A percentile compares a stretch with the other conserved stretches of the same genome.
Evolutionary conservation across 1,140 invertebrate genomes (phyloP).

Genomic region (Paralvinella palmiformis): DNA sequence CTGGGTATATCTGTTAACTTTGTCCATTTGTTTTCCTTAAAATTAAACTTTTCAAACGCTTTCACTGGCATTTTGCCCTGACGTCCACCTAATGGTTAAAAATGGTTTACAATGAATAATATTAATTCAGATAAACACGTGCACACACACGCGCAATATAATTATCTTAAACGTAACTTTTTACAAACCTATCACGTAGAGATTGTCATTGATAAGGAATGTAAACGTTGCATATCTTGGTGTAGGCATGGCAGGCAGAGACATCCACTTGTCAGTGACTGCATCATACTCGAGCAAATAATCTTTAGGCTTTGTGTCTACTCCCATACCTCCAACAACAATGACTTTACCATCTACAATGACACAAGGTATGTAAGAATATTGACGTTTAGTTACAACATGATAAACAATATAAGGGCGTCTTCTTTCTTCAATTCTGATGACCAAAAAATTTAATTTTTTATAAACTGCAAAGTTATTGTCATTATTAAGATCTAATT

Average conservation of each 20-base stretch:
- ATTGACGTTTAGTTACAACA: no score
- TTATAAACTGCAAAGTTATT: no score
- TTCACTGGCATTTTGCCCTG: constrained; percentile 41
- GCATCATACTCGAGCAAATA: constrained; percentile 35
- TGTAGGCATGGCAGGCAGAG: constrained; percentile 34
- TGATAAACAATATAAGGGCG: no score
- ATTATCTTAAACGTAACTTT: not conserved
- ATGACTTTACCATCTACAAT: constrained; percentile 38
- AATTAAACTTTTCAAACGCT: constrained; percentile 43
- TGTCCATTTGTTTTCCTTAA: constrained; percentile 37
- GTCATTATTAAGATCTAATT: no score
- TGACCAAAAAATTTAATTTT: no score
- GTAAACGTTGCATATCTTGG: constrained; percentile 43
- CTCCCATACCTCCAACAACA: constrained; percentile 39
- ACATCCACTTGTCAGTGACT: constrained; percentile 37
- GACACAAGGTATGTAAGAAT: no score
- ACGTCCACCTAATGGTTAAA: constrained; percentile 37
- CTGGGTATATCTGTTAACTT: constrained; percentile 37
- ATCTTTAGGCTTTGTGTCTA: constrained; percentile 38
- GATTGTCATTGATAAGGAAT: constrained; percentile 38
- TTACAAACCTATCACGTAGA: constrained; percentile 44
- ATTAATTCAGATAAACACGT: not conserved
- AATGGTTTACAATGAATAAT: not conserved
- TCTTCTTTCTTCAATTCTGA: no score
- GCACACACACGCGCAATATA: not conserved